Evolutionary conservation across 2,113 vertebrate species (phyloP).

Genomic region (Sapayoa aenigma): DNA sequence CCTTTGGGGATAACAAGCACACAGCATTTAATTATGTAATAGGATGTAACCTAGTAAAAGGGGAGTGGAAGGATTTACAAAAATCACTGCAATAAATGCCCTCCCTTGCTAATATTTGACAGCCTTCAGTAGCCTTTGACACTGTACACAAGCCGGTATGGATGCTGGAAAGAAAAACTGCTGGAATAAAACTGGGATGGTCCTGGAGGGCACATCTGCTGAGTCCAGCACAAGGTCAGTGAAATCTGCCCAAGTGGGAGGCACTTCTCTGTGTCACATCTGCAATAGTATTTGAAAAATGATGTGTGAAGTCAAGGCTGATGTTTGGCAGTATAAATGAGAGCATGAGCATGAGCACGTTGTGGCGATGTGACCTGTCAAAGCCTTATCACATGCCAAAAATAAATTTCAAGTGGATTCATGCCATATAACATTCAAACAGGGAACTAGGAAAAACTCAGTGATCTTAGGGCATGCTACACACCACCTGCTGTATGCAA

Average conservation of each 20-base stretch:
- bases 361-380: neutral
- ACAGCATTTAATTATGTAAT: neutral
- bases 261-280: neutral
- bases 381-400: neutral
- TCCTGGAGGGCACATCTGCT: neutral
- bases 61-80: neutral
- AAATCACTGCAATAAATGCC: neutral
- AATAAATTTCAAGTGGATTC: neutral
- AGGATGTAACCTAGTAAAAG: neutral
- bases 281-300: neutral
- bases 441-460: neutral
- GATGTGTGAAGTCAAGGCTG: neutral
- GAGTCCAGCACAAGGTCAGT: neutral
- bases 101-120: neutral
- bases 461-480: neutral
- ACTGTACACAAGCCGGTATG: neutral
- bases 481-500: neutral
- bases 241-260: neutral
- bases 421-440: neutral
- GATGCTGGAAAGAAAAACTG: neutral
- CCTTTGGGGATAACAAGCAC: neutral
- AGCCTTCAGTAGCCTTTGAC: neutral
- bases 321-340: neutral
- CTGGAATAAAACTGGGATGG: neutral
- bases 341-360: fast-evolving